Percentiles rank a stretch among this genome's conserved stretches.
phyloP scores from a whole-genome alignment of 2,113 vertebrate genomes.

The Platysteira castanea region DNA sequence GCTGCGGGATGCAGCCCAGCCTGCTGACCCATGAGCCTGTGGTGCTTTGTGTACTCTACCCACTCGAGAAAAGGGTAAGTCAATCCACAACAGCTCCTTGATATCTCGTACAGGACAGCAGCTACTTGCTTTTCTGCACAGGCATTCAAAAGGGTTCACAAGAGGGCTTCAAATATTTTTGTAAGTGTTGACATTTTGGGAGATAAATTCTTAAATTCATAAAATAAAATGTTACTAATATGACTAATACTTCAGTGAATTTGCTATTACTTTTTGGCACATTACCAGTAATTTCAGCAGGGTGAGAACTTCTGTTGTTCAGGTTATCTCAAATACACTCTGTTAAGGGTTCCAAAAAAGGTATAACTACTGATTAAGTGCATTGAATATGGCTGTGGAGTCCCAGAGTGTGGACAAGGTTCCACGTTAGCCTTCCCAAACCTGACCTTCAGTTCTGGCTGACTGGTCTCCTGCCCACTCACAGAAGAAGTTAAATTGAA shows the following conservation, averaged over 20 bases:
- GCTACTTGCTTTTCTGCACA: not conserved
- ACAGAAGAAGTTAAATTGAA: not conserved
- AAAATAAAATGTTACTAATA: not conserved
- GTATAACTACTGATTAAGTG: not conserved
- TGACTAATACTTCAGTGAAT: not conserved
- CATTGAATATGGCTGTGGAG: not conserved
- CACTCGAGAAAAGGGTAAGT: not conserved
- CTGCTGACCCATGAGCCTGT: fast-evolving
- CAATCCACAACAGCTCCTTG: not conserved
- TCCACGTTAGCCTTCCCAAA: not conserved
- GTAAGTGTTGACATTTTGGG: not conserved
- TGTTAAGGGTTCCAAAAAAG: not conserved
- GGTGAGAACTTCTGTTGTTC: not conserved
- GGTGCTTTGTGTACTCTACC: not conserved
- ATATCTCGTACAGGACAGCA: not conserved
- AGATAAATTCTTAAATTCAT: not conserved
- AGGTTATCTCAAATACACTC: not conserved
- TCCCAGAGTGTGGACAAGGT: not conserved
- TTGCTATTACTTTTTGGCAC: not conserved
- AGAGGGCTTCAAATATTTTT: not conserved
- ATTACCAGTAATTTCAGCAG: not conserved
- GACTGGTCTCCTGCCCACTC: not conserved
- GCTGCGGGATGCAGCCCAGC: not conserved
- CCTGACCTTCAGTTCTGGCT: not conserved
- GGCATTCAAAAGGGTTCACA: not conserved